phyloP scores from a whole-genome alignment of 1,140 invertebrate species.

The Maconellicoccus hirsutus region DNA sequence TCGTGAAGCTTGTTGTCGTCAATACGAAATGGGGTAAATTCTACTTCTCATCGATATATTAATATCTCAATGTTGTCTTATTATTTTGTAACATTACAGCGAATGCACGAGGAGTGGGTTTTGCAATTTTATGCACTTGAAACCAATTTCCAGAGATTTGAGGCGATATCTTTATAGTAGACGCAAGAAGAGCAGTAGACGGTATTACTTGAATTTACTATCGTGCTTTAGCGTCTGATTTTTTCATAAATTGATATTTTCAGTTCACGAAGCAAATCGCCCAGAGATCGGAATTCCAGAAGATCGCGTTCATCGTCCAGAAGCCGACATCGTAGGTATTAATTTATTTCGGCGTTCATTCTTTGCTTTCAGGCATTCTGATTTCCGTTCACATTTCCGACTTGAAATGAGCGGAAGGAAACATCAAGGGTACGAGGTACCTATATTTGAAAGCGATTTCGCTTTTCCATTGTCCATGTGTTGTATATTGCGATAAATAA shows the following conservation, averaged over 20 bases:
- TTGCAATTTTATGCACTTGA: constrained; percentile 99
- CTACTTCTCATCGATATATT: neutral
- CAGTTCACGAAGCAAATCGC: constrained; percentile 10
- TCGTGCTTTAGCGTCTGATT: neutral
- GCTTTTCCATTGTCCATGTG: too few relatives aligned
- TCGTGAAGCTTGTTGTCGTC: constrained; percentile 94
- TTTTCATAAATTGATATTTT: neutral
- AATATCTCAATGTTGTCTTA: neutral
- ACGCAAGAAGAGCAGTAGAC: constrained; percentile 32
- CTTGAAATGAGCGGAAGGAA: too few relatives aligned
- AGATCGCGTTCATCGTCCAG: constrained; percentile 25
- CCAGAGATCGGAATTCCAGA: constrained; percentile 18
- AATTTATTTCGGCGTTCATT: too few relatives aligned
- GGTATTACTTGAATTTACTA: constrained; percentile 11
- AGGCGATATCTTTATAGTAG: constrained; percentile 64
- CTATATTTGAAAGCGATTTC: too few relatives aligned
- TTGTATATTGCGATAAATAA: too few relatives aligned
- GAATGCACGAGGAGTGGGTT: constrained; percentile 97
- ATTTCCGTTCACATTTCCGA: too few relatives aligned
- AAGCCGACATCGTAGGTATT: constrained; percentile 13
- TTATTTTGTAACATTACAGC: constrained; percentile 35
- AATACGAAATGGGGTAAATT: constrained; percentile 90
- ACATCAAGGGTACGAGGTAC: too few relatives aligned
- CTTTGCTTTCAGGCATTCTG: too few relatives aligned
- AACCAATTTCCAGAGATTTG: constrained; percentile 89